phyloP scores from a whole-genome alignment of 2,888 invertebrate species.

The Thereva nobilitata region DNA sequence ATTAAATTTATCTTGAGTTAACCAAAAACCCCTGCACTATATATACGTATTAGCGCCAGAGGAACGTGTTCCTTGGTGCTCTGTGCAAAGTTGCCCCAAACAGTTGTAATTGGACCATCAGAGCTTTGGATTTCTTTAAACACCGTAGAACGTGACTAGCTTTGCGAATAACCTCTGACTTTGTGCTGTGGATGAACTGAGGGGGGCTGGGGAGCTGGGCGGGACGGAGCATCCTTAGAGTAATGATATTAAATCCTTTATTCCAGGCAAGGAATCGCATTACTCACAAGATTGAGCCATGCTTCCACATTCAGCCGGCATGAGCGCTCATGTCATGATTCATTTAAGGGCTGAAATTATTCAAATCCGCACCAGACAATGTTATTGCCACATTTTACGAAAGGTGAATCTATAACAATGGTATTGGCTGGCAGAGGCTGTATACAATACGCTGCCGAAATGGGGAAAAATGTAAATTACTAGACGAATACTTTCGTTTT shows the following conservation, averaged over 20 bases:
- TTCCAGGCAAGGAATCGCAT: conserved; percentile 17
- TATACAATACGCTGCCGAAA: no score
- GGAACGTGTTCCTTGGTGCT: neutral
- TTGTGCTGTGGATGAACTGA: neutral
- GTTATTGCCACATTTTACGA: no score
- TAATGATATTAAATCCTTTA: conserved; percentile 15
- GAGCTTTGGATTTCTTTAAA: conserved; percentile 31
- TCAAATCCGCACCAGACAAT: no score
- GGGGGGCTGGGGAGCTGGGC: no score
- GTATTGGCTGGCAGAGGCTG: no score
- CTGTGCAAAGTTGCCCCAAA: neutral
- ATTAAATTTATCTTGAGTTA: conserved; percentile 32
- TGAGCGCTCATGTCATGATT: no score
- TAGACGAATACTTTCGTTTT: no score
- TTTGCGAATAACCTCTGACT: conserved; percentile 15
- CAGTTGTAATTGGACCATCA: conserved; percentile 31
- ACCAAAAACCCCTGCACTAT: conserved; percentile 22
- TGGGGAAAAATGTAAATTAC: no score
- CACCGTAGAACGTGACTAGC: conserved; percentile 28
- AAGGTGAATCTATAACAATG: no score
- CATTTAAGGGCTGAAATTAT: no score
- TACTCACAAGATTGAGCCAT: conserved; percentile 8
- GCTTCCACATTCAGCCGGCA: no score
- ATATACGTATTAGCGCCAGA: neutral
- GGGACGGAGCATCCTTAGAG: conserved; percentile 21